Base-by-base conservation (phyloP, 1,140 invertebrate species). In the Caerostris darwini region DNA sequence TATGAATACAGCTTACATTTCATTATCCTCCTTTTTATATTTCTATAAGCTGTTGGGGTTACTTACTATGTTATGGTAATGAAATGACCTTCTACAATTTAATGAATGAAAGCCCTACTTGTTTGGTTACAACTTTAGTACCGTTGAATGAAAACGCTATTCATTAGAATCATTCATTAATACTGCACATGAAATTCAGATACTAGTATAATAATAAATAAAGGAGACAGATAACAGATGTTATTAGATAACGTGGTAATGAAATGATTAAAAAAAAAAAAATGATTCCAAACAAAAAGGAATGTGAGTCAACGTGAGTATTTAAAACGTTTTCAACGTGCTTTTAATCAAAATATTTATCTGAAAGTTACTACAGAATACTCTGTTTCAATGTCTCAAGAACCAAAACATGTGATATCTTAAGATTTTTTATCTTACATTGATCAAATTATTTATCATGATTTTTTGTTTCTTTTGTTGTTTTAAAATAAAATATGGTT, bases 121-220 rank as follows among this genome's bases (percentile, higher is more conserved):
- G 71, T 77, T 77, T 5, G 53, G 50, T 77, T 77, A 77, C 71
- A 77, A 77, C 71, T 77, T 34, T 12, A 77, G 71, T 50, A 77
- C 34, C 71, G 71, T 50, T 77, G 71, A 77, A 77, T 77, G 71
- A 50, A 2, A 34, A 50, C 71, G 8, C 34, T 77, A 12, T 77
- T 77, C 71, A 77, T 77, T 53, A 77, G 50, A 5, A 0, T 12
- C 71, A 77, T 77, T 77, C 34, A 77, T 77, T 7, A 10, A 77
- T 50, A 34, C 34, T 50, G 19, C 71, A 50, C 6, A 12, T 5
- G 19, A 12, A 50, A 50, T 53, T 77, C 10, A 8, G 2, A 50
- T 77, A 12, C 71, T 50, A 50, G 34, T 50, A 77, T 50, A 77
- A 77, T 34, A 77, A 77, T 53, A 53, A 12, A 3, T 53, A 77